Conservation (phyloP, 92 coral and sea anemone species). For the Zoanthus solanderi region DNA sequence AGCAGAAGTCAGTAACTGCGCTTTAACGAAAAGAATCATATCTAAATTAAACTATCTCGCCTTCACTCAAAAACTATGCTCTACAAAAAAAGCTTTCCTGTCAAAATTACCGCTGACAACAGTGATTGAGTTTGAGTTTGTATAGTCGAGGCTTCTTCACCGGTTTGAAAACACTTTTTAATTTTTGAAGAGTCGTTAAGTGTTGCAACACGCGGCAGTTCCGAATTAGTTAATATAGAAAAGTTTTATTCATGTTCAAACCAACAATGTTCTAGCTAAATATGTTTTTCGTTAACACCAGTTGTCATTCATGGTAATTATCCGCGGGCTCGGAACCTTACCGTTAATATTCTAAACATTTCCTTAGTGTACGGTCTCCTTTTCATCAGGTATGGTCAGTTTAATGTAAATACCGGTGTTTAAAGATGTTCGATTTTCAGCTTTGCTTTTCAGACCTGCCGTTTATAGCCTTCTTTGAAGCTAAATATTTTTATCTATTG, state of each 20-base stretch:
- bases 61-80: too few species aligned
- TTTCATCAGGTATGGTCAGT: neutral
- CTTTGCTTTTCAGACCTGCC: too few species aligned
- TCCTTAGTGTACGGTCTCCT: neutral
- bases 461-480: too few species aligned
- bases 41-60: too few species aligned
- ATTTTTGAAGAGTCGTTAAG: neutral
- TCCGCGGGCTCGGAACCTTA: constrained; percentile 7
- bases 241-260: neutral
- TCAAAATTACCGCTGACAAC: neutral
- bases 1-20: constrained; percentile 24
- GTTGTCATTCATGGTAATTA: neutral
- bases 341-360: neutral
- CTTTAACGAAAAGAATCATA: neutral
- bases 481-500: too few species aligned
- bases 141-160: neutral
- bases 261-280: neutral
- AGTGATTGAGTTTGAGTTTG: too few species aligned
- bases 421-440: too few species aligned
- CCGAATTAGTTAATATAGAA: neutral
- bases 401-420: too few species aligned
- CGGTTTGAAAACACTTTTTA: neutral
- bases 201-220: neutral
- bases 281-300: neutral
- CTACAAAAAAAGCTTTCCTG: neutral